A percentile compares a stretch with the other conserved stretches of the same genome.
Conservation (phyloP, 1,140 invertebrate species). For the Atta colombica region DNA sequence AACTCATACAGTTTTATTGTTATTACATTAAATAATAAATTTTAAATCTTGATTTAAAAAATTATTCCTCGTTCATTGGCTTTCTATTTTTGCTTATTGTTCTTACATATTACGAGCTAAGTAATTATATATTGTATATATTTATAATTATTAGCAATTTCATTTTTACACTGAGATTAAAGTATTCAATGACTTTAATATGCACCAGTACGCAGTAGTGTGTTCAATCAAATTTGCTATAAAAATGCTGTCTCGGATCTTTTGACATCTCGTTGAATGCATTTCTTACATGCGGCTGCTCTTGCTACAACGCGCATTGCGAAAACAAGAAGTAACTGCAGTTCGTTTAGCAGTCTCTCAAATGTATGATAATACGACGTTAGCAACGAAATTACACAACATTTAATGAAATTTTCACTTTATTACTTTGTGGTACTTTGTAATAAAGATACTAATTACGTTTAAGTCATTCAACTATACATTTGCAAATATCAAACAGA, state of each 20-base stretch:
- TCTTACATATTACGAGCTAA: no score
- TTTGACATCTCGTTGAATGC: constrained; percentile 12
- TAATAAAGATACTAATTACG: neutral
- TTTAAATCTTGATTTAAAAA: no score
- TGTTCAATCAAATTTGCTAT: no score
- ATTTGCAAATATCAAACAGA: neutral
- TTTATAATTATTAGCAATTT: no score
- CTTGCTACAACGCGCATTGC: neutral
- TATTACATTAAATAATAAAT: no score
- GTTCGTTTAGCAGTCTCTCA: neutral
- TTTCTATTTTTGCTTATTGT: no score
- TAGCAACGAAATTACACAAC: neutral
- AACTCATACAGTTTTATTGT: no score
- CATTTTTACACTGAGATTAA: no score
- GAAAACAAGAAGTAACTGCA: neutral
- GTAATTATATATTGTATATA: no score
- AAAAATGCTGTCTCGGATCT: constrained; percentile 43
- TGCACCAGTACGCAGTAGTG: no score
- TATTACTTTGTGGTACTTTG: neutral
- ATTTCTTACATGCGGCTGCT: neutral
- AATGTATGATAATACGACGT: neutral
- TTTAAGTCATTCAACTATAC: neutral
- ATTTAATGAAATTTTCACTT: neutral
- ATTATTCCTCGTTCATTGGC: no score
- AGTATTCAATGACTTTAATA: no score